These are phyloP conservation scores for Chesias legatella DNA, from an alignment of 2,888 invertebrate genomes.

Conservation along the genomic window DNA sequence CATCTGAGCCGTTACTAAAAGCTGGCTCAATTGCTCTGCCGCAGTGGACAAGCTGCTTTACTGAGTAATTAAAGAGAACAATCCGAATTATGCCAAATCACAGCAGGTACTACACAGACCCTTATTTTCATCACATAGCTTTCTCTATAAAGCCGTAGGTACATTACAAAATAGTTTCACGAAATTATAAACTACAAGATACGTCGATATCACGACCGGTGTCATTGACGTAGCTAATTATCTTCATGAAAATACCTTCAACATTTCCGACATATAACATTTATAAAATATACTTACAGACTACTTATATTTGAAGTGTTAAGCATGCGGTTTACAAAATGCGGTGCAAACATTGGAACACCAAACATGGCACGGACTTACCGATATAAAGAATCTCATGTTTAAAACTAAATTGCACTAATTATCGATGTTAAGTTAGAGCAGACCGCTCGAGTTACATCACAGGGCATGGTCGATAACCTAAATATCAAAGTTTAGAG, in stretches of 20 bases:
- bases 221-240: slow-evolving; percentile 11
- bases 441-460: no score
- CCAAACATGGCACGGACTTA: slow-evolving; percentile 62
- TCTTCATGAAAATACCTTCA: slow-evolving; percentile 14
- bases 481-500: no score
- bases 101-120: slow-evolving; percentile 62
- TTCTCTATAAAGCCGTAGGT: slow-evolving; percentile 45
- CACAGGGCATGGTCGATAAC: no score
- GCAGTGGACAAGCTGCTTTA: no score
- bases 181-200: slow-evolving; percentile 20
- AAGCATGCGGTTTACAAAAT: slow-evolving; percentile 35
- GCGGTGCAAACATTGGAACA: slow-evolving; percentile 38
- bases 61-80: slow-evolving; percentile 30
- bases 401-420: slow-evolving; percentile 56
- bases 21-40: no score
- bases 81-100: slow-evolving; percentile 63
- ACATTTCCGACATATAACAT: slow-evolving; percentile 38
- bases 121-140: slow-evolving; percentile 75
- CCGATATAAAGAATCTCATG: slow-evolving; percentile 36
- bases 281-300: slow-evolving; percentile 48
- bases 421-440: not conserved
- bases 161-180: slow-evolving; percentile 24
- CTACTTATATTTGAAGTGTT: slow-evolving; percentile 38
- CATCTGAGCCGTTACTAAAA: no score
- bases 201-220: slow-evolving; percentile 1